Base-by-base conservation (phyloP, 2,797 vertebrate species). In the Eospalax fontanierii region DNA sequence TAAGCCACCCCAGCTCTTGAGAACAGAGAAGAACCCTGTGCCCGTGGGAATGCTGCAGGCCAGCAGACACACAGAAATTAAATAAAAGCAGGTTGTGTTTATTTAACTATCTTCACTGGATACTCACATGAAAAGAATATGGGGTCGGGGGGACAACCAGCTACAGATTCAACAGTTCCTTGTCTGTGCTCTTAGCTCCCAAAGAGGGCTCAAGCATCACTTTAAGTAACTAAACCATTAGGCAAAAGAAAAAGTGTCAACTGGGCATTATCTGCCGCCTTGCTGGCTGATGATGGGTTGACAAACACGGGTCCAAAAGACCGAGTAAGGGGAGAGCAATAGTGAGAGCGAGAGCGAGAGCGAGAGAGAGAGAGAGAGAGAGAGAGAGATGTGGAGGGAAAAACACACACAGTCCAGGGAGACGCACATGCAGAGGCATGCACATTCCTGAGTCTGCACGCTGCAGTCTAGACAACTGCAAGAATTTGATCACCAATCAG, bases 401-500 rank as follows among this genome's bases (percentile, higher is more conserved):
- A 43, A n/a, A 38, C 16, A 4, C 46, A 15, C 30, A 0, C 11
- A 18, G 1, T 2, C 73, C 28, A 7, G 9, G 26, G 43, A 26
- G 19, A 4, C 12, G 28, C 14, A 3, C 1, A 4, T 15, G 1
- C 18, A 0, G 46, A 12, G 61, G 66, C n/a, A 2, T 12, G 1
- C 0, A 0, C 2, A 4, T 0, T 2, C 9, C 75, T n/a, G 8
- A 0, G 3, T 19, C 18, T 4, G 26, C 28, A 0, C 0, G 1
- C 65, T 6, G 1, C 8, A 0, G 24, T 5, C 80, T 5, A 6
- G 33, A 3, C 7, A 4, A 33, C 10, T 1, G 0, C 35, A 33
- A 5, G 33, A 11, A 16, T 57, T 9, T 1, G 46, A 5, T 22
- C 21, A 15, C 4, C 46, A 38, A 8, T 40, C 21, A 4, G 1